These are phyloP conservation scores for Hypothenemus hampei DNA, from an alignment of 1,140 invertebrate genomes.

Conservation along the genomic window DNA sequence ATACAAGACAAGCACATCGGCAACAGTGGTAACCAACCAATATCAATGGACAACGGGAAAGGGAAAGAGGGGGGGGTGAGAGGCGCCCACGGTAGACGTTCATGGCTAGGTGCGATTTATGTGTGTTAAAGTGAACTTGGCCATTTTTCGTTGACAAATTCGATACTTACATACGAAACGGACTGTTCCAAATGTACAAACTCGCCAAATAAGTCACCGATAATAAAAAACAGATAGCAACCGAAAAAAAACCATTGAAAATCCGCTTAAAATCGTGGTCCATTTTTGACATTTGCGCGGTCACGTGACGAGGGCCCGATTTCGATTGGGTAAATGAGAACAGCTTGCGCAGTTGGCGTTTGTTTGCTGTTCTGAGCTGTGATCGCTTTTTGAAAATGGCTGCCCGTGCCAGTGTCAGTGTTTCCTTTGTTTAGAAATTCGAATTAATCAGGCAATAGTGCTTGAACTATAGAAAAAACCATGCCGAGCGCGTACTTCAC, in stretches of 20 bases:
- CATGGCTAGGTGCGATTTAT: conserved; percentile 4
- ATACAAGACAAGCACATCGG: too few relatives aligned
- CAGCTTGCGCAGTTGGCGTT: conserved; percentile 21
- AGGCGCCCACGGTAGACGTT: conserved; percentile 10
- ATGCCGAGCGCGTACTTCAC: conserved; percentile 89
- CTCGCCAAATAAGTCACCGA: conserved; percentile 74
- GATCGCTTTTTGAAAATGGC: conserved; percentile 54
- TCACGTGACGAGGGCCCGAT: conserved; percentile 38
- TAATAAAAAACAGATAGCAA: conserved; percentile 63
- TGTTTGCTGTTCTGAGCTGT: conserved; percentile 14
- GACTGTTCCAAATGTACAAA: conserved; percentile 76
- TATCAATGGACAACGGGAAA: too few relatives aligned
- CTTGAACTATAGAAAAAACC: conserved; percentile 46
- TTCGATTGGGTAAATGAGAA: conserved; percentile 33
- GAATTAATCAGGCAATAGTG: conserved; percentile 28
- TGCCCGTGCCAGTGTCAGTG: conserved; percentile 56
- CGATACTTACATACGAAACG: conserved; percentile 59
- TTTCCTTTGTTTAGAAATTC: conserved; percentile 56
- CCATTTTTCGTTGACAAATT: conserved; percentile 10
- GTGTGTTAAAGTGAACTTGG: neutral
- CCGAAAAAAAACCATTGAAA: conserved; percentile 45
- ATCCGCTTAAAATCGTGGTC: conserved; percentile 41
- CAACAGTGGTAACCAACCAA: too few relatives aligned
- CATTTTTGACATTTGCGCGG: conserved; percentile 46
- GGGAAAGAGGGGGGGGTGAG: conserved; percentile 9